Base-by-base conservation (phyloP, 2,113 vertebrate species). In the Pelobates fuscus region DNA sequence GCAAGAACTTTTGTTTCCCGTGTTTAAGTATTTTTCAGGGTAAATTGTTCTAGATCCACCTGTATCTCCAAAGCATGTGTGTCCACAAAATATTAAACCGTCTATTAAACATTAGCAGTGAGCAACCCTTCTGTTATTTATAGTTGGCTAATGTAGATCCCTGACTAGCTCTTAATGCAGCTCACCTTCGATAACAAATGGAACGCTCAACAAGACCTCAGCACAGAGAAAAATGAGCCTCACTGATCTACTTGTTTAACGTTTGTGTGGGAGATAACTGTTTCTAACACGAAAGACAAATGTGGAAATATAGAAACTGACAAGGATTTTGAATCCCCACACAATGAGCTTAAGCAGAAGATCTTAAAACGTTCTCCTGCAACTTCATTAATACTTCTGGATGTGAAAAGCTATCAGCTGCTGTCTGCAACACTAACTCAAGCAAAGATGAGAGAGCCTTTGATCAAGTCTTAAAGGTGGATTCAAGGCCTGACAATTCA, bases 381-480 rank as follows among this genome's bases (percentile, higher is more conserved):
- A 76, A 46, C 52, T 67, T 75, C 30, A 67, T 75, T 75, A 60
- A 75, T 68, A 68, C 73, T 32, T 23, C 43, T 61, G 25, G 46
- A 54, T 60, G 20, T n/a, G 32, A 24, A 18, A 32, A 52, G 49
- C 55, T 52, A 52, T 61, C 57, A 26, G 67, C 55, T 61, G 65
- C 73, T 68, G 73, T 52, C 64, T 61, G 64, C 44, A 52, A 49
- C 17, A 24, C 32, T 49, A 67, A 44, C 55, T 67, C 20, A 68
- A 61, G 73, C 41, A 10, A 27, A 77, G 57, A 77, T 20, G 41
- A 25, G 57, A 52, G 21, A 2, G 62, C 65, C 73, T 77, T 77
- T 68, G 73, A 76, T 76, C 73, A 76, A 2, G 54, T 68, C 55
- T 77, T 77, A 61, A 68, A 75, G 63, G 73, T 68, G 65, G 64